Conservation (phyloP, 2,888 invertebrate species). For the Protodeltote pygarga region DNA sequence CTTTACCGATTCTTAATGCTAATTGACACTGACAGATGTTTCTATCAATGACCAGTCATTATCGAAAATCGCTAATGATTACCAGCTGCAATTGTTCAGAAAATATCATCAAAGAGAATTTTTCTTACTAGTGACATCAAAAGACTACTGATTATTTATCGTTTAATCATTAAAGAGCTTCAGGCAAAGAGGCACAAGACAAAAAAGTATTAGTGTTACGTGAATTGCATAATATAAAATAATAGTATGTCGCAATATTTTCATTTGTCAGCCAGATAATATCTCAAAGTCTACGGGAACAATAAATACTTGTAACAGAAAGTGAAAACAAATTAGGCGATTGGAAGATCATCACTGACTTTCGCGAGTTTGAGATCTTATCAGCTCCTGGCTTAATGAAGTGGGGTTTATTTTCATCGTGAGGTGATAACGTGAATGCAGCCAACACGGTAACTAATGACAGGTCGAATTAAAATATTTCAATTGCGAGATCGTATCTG, state of each 20-base stretch:
- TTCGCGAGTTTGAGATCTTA: slow-evolving; percentile 63
- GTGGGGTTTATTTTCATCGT: slow-evolving; percentile 50
- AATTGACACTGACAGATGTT: slow-evolving; percentile 49
- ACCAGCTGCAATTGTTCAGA: slow-evolving; percentile 38
- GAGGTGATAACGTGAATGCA: slow-evolving; percentile 25
- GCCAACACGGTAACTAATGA: slow-evolving; percentile 49
- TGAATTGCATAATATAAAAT: slow-evolving; percentile 71
- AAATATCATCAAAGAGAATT: slow-evolving; percentile 33
- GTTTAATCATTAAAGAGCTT: slow-evolving; percentile 39
- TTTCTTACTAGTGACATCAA: slow-evolving; percentile 38
- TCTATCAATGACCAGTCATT: slow-evolving; percentile 36
- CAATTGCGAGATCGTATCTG: slow-evolving; percentile 56
- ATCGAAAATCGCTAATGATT: slow-evolving; percentile 31
- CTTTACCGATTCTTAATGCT: slow-evolving; percentile 40
- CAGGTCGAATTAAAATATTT: slow-evolving; percentile 63
- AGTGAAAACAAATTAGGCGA: slow-evolving; percentile 81
- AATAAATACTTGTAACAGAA: slow-evolving; percentile 74
- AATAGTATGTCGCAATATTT: slow-evolving; percentile 72
- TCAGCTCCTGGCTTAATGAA: slow-evolving; percentile 47
- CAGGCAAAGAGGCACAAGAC: slow-evolving; percentile 22
- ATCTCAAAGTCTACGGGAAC: slow-evolving; percentile 68
- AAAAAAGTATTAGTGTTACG: slow-evolving; percentile 61
- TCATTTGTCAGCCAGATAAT: slow-evolving; percentile 77
- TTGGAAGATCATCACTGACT: slow-evolving; percentile 69
- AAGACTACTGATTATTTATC: slow-evolving; percentile 39